Evolutionary conservation across 2,888 invertebrate species (phyloP), one percentile per base, ranked within the genome.

Genomic region (Drosophila hawaiiensis): DNA sequence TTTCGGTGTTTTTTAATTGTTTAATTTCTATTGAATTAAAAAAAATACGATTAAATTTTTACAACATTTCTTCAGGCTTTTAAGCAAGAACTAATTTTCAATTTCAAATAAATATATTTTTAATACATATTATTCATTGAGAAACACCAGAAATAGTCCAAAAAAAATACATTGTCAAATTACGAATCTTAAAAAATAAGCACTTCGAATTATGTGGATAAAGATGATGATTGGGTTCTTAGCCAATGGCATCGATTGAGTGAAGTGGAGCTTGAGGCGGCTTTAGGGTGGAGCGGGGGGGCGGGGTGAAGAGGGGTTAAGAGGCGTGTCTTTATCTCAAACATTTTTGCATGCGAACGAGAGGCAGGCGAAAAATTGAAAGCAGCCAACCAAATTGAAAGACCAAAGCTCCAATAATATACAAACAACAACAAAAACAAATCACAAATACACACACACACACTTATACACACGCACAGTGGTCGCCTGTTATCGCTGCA

Each of bases 361-460:
- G 69, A 80, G 80, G 88, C 54, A 33, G 43, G 22, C 52, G 64
- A 71, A 39, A 39, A 71, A 56, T 68, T 63, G 61, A 71, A 85
- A 76, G 77, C 90, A 82, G 68, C 90, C 90, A 85, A 85, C 90
- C 84, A 85, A 88, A 84, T 82, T 87, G 70, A 72, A 68, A 84
- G 74, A 66, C 73, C 70, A 76, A 69, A 68, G 59, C 64, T 53
- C 37, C 35, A 37, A 37, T 53, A 69, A 72, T 41, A 59, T 37
- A 68, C 47, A 43, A 68, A 67, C 28, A 14, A 29, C 31, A 50
- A 25, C 49, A 29, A 47, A 14, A 14, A 29, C 35, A 50, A 25
- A 43, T 47, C 25, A 59, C 52, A 68, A 49, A 69, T 28, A 69
- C 6, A 47, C 22, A 55, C 25, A 55, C 25, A 58, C 39, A 68